phyloP scores from a whole-genome alignment of 2,888 invertebrate species.

The Stegana nigrithorax region DNA sequence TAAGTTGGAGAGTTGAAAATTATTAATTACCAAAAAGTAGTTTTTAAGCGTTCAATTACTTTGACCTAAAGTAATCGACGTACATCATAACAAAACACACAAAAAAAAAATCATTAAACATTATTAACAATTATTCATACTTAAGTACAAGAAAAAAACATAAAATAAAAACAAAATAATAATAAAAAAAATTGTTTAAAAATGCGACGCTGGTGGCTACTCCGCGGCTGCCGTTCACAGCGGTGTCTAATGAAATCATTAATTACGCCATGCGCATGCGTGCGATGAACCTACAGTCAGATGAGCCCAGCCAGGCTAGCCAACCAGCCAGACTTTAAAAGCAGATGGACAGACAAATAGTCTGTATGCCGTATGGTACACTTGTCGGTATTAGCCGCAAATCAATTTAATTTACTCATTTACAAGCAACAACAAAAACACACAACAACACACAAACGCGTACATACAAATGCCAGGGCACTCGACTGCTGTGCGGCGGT shows the following conservation, averaged over 20 bases:
- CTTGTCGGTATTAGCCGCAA: constrained; percentile 62
- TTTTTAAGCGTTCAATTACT: constrained; percentile 13
- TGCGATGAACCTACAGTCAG: constrained; percentile 25
- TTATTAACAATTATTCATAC: constrained; percentile 63
- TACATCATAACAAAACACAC: neutral
- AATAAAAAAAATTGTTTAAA: constrained; percentile 1
- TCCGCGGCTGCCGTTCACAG: constrained; percentile 26
- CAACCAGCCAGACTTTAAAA: neutral
- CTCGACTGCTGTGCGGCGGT: too few species aligned
- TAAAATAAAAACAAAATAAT: too few species aligned
- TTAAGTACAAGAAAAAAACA: constrained; percentile 55
- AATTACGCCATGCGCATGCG: constrained; percentile 41
- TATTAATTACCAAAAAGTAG: constrained; percentile 10
- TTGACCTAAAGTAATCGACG: neutral
- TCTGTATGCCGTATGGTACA: constrained; percentile 36
- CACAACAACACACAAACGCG: constrained; percentile 28
- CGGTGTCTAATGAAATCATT: constrained; percentile 62
- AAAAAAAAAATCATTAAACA: constrained; percentile 48
- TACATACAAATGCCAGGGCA: neutral
- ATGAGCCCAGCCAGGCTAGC: constrained; percentile 35
- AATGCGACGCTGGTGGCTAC: constrained; percentile 23
- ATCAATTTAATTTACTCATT: constrained; percentile 62
- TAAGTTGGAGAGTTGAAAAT: too few species aligned
- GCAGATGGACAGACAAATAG: neutral
- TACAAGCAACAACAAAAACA: constrained; percentile 43